Base-by-base conservation (phyloP, 2,888 invertebrate genomes). In the Drosophila borealis region DNA sequence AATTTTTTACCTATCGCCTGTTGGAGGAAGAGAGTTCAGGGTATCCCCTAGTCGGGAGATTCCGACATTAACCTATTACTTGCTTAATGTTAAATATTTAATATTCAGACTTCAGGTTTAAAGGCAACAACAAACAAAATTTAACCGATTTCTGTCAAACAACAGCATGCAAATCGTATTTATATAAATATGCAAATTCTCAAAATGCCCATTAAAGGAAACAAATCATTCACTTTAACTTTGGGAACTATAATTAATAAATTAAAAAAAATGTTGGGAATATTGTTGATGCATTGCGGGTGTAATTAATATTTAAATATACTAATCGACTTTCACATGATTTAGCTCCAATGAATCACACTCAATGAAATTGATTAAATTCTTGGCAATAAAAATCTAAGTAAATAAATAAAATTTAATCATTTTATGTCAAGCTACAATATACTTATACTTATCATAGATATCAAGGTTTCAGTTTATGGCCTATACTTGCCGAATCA, bases 81-180 rank as follows among this genome's bases (percentile, higher is more conserved):
- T 17, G 17, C 17, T 17, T 17, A 17, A 17, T 17, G 17, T 17
- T 17, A n/a, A 41, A 45, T 25, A 17, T 14, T 34, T 21, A 25
- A 49, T 59, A 63, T 69, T 33, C 42, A 34, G 19, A 42, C 21
- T 50, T 63, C 63, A 63, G 55, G 65, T 56, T 65, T 65, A 34
- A 6, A 33, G n/a, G 14, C 13, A 14, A 39, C 4, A 39, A 41
- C 50, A 36, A 34, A 17, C 10, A 13, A 50, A 37, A 11, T 14
- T 2, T 33, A n/a, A 6, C 2, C n/a, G n/a, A n/a, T 19, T 11
- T 25, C 11, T 14, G 41, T 33, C 29, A 17, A 2, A 17, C 17
- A 17, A 17, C 17, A 17, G 17, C 17, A 66, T 36, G 17, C 3
- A 65, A 33, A 54, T 21, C 29, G 44, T 1, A 50, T 42, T 36